Evolutionary conservation across 2,113 vertebrate species (phyloP).

Genomic region (Ramphastos sulfuratus): DNA sequence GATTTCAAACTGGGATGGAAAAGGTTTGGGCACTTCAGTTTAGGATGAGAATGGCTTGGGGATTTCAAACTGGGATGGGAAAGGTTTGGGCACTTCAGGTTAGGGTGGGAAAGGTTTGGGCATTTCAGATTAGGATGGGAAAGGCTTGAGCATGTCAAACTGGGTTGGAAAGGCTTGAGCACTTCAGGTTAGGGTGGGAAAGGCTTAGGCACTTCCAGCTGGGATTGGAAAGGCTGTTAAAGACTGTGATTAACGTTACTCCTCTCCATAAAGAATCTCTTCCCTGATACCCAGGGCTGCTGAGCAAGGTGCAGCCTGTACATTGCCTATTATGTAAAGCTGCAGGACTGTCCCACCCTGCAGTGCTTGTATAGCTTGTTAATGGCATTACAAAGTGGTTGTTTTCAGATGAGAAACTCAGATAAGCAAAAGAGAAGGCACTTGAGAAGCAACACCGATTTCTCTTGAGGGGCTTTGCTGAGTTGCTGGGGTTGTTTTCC

Average conservation of each 20-base stretch:
- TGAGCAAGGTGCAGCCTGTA: background rate
- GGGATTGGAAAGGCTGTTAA: background rate
- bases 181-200: background rate
- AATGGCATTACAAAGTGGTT: background rate
- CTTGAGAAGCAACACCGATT: background rate
- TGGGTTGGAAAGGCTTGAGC: background rate
- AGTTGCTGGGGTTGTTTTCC: background rate
- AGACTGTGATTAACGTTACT: background rate
- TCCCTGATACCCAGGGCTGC: background rate
- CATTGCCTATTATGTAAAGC: background rate
- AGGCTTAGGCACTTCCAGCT: background rate
- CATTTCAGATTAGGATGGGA: too few species aligned
- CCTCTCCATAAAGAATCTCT: background rate
- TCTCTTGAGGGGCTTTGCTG: background rate
- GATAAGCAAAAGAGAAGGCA: background rate
- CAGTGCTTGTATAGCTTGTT: background rate
- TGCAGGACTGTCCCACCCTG: conserved; percentile 20
- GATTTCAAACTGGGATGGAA: too few species aligned
- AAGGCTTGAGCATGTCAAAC: too few species aligned
- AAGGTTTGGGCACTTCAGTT: background rate
- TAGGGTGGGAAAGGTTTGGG: too few species aligned
- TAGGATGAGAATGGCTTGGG: too few species aligned
- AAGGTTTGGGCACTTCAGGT: too few species aligned
- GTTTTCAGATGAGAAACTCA: background rate
- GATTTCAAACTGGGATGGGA: too few species aligned